A percentile compares a stretch with the other conserved stretches of the same genome.
Conservation (phyloP, 2,797 vertebrate genomes). For the Pachyuromys duprasi region DNA sequence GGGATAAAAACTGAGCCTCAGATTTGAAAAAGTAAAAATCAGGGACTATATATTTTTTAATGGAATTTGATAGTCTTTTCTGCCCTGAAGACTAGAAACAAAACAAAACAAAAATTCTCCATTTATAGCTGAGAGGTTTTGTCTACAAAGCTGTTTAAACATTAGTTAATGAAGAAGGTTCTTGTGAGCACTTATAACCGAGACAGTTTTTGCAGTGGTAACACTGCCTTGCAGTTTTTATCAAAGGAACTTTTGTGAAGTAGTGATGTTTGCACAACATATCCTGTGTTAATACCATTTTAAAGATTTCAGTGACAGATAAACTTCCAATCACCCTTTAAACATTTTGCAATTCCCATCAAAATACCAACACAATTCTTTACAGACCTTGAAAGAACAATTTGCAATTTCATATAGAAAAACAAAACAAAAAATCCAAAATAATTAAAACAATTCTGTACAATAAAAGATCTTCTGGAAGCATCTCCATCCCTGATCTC, state of each 20-base stretch:
- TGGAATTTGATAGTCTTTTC: background rate
- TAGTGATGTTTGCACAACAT: background rate
- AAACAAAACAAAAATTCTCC: background rate
- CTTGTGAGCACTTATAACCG: background rate
- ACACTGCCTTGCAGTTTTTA: constrained; percentile 16
- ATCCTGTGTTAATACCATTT: background rate
- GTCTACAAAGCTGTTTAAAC: background rate
- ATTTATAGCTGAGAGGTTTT: background rate
- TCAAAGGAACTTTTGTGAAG: background rate
- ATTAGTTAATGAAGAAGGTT: constrained; percentile 25
- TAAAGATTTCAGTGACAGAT: background rate
- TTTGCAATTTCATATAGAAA: no score
- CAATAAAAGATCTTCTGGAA: no score
- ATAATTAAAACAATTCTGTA: no score
- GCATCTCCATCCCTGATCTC: no score
- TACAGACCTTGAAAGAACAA: no score
- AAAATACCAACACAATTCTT: no score
- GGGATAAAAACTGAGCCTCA: constrained; percentile 4
- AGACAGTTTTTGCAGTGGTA: background rate
- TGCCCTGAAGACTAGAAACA: background rate
- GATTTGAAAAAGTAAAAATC: constrained; percentile 28
- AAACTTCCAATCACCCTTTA: constrained; percentile 4
- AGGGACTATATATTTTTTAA: background rate
- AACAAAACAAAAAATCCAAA: no score
- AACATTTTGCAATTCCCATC: background rate